Base-by-base conservation (phyloP, 2,888 invertebrate genomes). In the Pharmacophagus antenor region DNA sequence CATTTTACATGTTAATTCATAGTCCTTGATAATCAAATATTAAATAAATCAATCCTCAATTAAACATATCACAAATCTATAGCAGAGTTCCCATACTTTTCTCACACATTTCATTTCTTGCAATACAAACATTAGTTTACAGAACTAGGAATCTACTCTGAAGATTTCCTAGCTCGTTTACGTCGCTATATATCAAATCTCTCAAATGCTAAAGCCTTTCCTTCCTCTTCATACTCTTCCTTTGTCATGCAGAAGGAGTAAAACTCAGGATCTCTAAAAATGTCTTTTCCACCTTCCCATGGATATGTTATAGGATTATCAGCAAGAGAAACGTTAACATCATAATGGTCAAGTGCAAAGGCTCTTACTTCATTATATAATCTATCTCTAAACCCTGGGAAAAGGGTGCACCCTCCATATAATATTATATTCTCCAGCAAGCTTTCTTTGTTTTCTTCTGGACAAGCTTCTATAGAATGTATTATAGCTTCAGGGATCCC, bases 401-500 rank as follows among this genome's bases (percentile, higher is more conserved):
- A 96, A 25, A 94, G 86, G 0, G 94, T 91, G 70, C 93, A 93
- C 56, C 96, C 95, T 1, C 99, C 99, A 27, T 95, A 95, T 15
- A 98, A 88, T 48, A 98, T 85, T 63, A 99, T 96, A 79, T 97
- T 96, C 58, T 93, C 93, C 46, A 96, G 92, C 63, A 99, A 91
- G 79, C 94, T 94, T 10, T 96, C 94, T 70, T 94, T 95, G 52
- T 95, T 87, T 70, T 94, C 93, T 71, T 93, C 91, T 0, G 96
- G 95, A 67, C 97, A 96, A 0, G 91, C 83, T 55, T 93, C 91
- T n/a, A 98, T 92, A 0, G 94, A 92, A 73, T 96, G 92, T 58
- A 95, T 93, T 6, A 98, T 93, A 0, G 97, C 95, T 89, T 99
- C 98, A 0, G 96, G 93, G 62, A 99, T 94, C 0, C 99, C 99